Evolutionary conservation across 2,113 vertebrate species (phyloP).

Genomic region (Anhinga rufa): DNA sequence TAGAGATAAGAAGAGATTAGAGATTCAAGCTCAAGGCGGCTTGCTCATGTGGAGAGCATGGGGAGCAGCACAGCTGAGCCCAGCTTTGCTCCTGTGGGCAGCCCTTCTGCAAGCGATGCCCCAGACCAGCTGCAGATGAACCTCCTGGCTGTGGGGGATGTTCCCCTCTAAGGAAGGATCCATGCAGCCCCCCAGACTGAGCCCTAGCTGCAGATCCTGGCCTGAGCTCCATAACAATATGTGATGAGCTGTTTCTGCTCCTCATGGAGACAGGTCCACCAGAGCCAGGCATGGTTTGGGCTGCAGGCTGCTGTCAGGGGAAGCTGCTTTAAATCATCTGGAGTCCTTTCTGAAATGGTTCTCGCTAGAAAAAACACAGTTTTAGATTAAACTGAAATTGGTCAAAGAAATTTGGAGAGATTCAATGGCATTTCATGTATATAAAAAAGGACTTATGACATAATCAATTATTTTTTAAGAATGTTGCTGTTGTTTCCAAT

Average conservation of each 20-base stretch:
- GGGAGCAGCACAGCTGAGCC: not conserved
- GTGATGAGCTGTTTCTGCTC: not conserved
- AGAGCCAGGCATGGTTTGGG: not conserved
- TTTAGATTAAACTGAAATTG: not conserved
- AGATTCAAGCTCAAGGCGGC: not conserved
- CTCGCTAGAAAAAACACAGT: not conserved
- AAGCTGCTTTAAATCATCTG: not conserved
- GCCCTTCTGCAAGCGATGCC: not conserved
- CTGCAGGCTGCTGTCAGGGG: not conserved
- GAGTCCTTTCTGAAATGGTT: not conserved
- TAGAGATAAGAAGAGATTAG: conserved; percentile 38
- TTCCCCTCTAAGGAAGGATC: not conserved
- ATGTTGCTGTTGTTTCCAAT: not conserved
- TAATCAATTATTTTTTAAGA: not conserved
- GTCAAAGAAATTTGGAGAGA: not conserved
- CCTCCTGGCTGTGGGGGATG: not conserved
- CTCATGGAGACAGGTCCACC: not conserved
- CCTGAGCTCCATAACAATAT: not conserved
- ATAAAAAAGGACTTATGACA: not conserved
- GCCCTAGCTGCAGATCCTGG: not conserved
- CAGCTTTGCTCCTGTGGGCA: not conserved
- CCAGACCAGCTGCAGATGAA: not conserved
- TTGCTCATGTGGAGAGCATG: not conserved
- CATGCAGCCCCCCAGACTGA: not conserved
- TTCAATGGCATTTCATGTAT: not conserved